Conservation (phyloP, 2,797 vertebrate genomes). For the Hypotaenidia philippensis region DNA sequence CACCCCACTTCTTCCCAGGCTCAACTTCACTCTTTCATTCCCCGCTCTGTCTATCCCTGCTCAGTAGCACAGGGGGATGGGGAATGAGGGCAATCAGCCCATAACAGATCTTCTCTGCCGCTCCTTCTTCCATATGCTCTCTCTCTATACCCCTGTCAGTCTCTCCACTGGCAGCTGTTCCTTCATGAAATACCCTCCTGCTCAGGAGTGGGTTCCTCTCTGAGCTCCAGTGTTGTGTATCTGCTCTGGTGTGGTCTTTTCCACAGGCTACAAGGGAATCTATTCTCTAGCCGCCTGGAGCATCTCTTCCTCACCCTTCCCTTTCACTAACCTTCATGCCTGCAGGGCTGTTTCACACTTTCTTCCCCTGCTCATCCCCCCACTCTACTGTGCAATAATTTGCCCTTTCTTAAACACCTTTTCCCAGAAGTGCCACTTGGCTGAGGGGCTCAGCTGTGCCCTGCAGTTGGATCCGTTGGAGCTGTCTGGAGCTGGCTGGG, state of each 20-base stretch:
- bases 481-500: neutral
- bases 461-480: neutral
- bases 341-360: neutral
- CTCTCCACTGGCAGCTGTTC: rapidly evolving
- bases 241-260: neutral
- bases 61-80: neutral
- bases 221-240: neutral
- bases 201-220: neutral
- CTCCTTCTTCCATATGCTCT: neutral
- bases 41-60: neutral
- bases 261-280: neutral
- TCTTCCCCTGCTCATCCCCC: too few species aligned
- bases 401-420: neutral
- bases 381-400: neutral
- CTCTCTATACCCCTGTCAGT: neutral
- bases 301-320: neutral
- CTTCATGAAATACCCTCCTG: neutral
- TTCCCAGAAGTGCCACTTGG: neutral
- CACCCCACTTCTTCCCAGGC: neutral
- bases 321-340: neutral
- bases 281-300: neutral
- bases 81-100: neutral
- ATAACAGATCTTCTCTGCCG: neutral
- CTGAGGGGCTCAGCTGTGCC: neutral
- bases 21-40: neutral